Conservation (phyloP, 92 coral and sea anemone genomes). For the Palythoa caribaeorum region DNA sequence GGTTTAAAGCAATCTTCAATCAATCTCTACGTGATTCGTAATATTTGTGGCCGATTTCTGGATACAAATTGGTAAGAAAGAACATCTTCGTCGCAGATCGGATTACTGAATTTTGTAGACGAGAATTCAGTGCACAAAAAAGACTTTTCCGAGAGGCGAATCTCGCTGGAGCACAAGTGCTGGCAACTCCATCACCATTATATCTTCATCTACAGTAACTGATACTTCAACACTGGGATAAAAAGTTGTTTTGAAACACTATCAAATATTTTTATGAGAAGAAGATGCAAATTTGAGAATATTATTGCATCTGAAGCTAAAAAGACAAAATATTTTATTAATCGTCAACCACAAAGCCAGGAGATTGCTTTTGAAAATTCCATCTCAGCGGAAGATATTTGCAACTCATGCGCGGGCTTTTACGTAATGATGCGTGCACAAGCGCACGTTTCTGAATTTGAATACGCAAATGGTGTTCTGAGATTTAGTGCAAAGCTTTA, state of each 20-base stretch:
- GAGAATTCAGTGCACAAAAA: not conserved
- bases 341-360: slow-evolving; percentile 11
- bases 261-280: not conserved
- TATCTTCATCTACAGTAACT: not conserved
- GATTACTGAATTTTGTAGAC: not conserved
- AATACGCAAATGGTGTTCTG: not conserved
- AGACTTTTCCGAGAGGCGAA: not conserved
- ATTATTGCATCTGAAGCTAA: not conserved
- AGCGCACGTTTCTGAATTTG: not conserved
- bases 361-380: not conserved
- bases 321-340: not conserved
- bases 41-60: not conserved
- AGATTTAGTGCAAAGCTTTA: not conserved
- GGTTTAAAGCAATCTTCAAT: not conserved
- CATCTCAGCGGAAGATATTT: not conserved
- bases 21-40: not conserved
- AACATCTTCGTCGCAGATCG: not conserved
- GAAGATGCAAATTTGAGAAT: not conserved
- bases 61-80: not conserved
- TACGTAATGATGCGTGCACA: not conserved
- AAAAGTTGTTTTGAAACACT: not conserved
- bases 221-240: not conserved
- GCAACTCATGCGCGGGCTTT: not conserved
- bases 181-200: not conserved
- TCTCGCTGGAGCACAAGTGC: not conserved